Base-by-base conservation (phyloP, 2,113 vertebrate genomes). In the Hirundichthys speculiger region DNA sequence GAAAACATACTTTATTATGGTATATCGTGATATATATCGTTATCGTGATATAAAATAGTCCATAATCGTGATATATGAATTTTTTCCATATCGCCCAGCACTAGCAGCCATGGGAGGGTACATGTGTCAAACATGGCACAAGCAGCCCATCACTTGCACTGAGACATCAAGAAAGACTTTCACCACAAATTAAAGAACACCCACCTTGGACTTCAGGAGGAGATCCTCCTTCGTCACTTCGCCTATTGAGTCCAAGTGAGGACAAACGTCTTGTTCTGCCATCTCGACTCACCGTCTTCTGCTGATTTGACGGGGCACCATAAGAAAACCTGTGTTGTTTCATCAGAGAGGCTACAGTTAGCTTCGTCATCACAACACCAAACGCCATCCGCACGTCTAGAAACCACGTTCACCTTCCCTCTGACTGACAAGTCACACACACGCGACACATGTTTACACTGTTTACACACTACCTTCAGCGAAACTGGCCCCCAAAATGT, bases 151-250 rank as follows among this genome's bases (percentile, higher is more conserved):
- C 6, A n/a, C 48, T 11, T 27, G 48, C 54, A 71, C 5, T n/a
- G 21, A 50, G 13, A 10, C 19, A 5, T 27, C 16, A 19, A 52
- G 6, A 34, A 19, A 52, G 6, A 34, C 14, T 21, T 53, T 20
- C 18, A 62, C n/a, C n/a, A n/a, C n/a, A n/a, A n/a, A 71, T 34
- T 1, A 54, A 40, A 40, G 11, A 54, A 79, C 64, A 42, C 79
- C 62, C 89, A 97, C 98, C 95, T 98, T 96, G 58, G 98, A 96
- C 91, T 98, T 99, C 58, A 95, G 93, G 43, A 99, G 89, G 57
- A 99, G 90, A 65, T 98, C 95, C 30, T 98, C 96, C 76, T 96
- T 98, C 77, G 96, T 99, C 70, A 99, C 93, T 86, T 98, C 96
- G 71, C 98, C 97, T 80, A 98, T 93, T 42, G 93, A 96, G 85